phyloP scores from a whole-genome alignment of 2,113 vertebrate genomes.

The Chloropsis hardwickii region DNA sequence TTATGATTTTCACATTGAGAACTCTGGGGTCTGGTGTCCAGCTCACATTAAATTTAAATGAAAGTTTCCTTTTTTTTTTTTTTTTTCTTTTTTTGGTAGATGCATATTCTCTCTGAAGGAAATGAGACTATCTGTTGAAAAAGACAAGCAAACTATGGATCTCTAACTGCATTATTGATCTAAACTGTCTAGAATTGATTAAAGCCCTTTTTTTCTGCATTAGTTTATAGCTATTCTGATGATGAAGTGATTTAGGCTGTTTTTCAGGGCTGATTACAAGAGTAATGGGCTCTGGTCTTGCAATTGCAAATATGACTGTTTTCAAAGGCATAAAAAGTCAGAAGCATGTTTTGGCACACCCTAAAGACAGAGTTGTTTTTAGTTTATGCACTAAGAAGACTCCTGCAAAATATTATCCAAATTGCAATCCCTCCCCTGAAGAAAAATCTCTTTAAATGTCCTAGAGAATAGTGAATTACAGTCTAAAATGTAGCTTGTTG shows the following conservation, averaged over 20 bases:
- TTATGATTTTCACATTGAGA: neutral
- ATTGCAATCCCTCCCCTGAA: neutral
- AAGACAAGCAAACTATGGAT: neutral
- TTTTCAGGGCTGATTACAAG: constrained; percentile 9
- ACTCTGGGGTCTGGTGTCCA: neutral
- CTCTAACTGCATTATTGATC: neutral
- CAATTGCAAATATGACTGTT: neutral
- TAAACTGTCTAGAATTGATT: neutral
- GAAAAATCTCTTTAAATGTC: neutral
- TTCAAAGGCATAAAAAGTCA: neutral
- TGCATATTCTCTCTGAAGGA: neutral
- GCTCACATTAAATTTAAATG: neutral
- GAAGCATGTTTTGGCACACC: neutral
- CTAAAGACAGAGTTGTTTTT: constrained; percentile 23
- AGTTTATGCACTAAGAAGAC: constrained; percentile 35
- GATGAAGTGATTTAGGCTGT: neutral
- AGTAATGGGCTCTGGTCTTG: neutral
- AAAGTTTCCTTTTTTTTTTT: neutral
- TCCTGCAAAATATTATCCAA: neutral
- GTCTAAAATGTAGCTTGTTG: neutral
- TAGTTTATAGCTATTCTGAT: neutral
- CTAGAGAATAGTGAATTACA: neutral
- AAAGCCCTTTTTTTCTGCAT: neutral
- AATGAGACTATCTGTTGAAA: neutral
- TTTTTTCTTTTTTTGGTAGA: neutral